Conservation (phyloP, 1,140 invertebrate species). For the Neelides sp. region DNA sequence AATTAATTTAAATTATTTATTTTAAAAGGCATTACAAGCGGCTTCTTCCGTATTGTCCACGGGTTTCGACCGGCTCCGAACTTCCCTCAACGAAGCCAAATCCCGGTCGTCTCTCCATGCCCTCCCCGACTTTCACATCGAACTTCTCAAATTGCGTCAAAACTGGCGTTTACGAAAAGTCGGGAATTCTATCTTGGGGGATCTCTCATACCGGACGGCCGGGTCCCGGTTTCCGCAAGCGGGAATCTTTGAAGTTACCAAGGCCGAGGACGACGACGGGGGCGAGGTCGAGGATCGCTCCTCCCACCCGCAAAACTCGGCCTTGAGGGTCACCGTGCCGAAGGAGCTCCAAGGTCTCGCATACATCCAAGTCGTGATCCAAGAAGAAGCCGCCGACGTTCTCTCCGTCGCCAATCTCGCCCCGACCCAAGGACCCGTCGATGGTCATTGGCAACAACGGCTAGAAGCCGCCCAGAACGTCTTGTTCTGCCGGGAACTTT, state of each 20-base stretch:
- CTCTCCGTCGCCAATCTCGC: conserved; percentile 56
- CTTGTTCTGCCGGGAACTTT: conserved; percentile 92
- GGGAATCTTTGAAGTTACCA: conserved; percentile 91
- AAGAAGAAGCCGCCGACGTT: conserved; percentile 80
- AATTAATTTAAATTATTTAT: conserved; percentile 8
- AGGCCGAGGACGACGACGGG: conserved; percentile 57
- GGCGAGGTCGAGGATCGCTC: conserved; percentile 26
- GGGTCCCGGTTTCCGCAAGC: conserved; percentile 85
- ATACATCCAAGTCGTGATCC: conserved; percentile 86
- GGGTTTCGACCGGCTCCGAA: conserved; percentile 73
- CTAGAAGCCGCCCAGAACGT: conserved; percentile 93
- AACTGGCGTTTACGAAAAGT: conserved; percentile 94
- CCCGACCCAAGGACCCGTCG: conserved; percentile 40
- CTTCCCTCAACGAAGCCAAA: conserved; percentile 55
- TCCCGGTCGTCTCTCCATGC: conserved; percentile 22
- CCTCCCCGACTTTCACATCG: conserved; percentile 76
- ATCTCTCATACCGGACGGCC: conserved; percentile 81
- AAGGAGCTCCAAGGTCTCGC: conserved; percentile 87
- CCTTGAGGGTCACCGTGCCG: conserved; percentile 77
- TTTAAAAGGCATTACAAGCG: conserved; percentile 54
- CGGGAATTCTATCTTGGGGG: conserved; percentile 86
- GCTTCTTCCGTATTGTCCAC: conserved; percentile 66
- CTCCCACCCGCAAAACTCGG: conserved; percentile 42
- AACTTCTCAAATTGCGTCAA: conserved; percentile 73
- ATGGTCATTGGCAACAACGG: conserved; percentile 85